Conservation (phyloP, 2,113 vertebrate genomes). For the Reinhardtius hippoglossoides region DNA sequence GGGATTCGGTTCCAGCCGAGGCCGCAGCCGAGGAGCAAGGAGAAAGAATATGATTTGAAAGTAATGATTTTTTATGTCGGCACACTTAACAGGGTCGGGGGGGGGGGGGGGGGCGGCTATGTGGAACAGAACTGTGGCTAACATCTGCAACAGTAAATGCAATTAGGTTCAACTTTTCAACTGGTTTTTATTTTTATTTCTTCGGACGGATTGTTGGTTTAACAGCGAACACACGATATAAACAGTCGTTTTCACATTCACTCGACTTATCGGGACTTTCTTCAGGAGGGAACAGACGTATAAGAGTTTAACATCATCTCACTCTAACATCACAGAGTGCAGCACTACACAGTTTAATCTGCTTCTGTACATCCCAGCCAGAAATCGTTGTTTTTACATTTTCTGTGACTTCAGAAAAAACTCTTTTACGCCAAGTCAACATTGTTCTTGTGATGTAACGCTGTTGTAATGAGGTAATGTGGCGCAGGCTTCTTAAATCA, state of each 20-base stretch:
- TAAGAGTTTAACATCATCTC: neutral
- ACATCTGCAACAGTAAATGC: conserved; percentile 12
- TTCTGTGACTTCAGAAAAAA: no score
- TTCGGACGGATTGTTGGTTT: conserved; percentile 25
- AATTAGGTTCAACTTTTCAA: conserved; percentile 45
- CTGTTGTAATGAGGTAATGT: neutral
- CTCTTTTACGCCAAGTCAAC: neutral
- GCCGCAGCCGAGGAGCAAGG: conserved; percentile 39
- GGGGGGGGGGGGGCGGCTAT: no score
- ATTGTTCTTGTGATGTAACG: neutral
- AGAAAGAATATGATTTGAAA: conserved; percentile 50
- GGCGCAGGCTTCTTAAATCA: neutral
- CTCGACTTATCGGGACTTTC: neutral
- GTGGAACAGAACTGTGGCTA: no score
- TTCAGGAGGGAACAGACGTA: neutral
- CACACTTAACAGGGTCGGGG: conserved; percentile 13
- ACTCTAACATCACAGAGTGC: no score
- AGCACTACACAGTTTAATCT: no score
- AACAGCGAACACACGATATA: conserved; percentile 26
- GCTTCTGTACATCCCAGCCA: no score
- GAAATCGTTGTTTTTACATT: no score
- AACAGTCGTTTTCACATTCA: neutral
- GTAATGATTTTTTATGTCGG: conserved; percentile 43
- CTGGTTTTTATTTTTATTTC: conserved; percentile 27
- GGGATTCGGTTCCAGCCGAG: conserved; percentile 47